Base-by-base conservation (phyloP, 2,888 invertebrate species). In the Diadegma fenestrale region DNA sequence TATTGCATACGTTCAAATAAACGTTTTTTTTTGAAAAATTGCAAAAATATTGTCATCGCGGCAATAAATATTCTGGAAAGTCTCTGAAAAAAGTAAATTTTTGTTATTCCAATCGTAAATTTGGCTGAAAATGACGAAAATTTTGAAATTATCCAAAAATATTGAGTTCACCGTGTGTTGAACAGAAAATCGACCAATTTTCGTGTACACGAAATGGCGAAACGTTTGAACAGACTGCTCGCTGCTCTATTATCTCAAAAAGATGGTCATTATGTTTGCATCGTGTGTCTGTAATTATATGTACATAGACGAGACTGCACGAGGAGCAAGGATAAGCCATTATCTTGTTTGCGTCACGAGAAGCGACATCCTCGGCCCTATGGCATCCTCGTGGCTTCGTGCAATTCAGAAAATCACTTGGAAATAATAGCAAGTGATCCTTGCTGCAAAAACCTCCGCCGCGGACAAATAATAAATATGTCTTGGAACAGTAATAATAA, bases 351-450 rank as follows among this genome's bases (percentile, higher is more conserved):
- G 90, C 92, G 90, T 92, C 93, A 91, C 91, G 92, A 92, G 91
- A 64, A 82, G 75, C 76, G 91, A 92, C 91, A 88, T 89, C 88
- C 89, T 88, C 88, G 71, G 88, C 84, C 86, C 86, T 41, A n/a
- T n/a, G 80, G 81, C 77, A 89, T 89, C 37, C 37, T 37, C 37
- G 37, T 37, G 37, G 88, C 87, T 87, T 87, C 86, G 88, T 88
- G 92, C 91, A 92, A 92, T 93, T 92, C 90, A 91, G 92, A 93
- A 93, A 92, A 92, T 92, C 92, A 92, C 92, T 92, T 89, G 92
- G 92, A 92, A 91, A 92, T 92, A 93, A 92, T 93, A 91, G 92
- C 89, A 77, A 83, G 66, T 77, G 75, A 85, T 82, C 66, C 66
- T 58, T 61, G 61, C n/a, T n/a, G 64, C 17, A 66, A 80, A 82